phyloP scores from a whole-genome alignment of 2,797 vertebrate genomes.

The Myiotriccus ornatus region DNA sequence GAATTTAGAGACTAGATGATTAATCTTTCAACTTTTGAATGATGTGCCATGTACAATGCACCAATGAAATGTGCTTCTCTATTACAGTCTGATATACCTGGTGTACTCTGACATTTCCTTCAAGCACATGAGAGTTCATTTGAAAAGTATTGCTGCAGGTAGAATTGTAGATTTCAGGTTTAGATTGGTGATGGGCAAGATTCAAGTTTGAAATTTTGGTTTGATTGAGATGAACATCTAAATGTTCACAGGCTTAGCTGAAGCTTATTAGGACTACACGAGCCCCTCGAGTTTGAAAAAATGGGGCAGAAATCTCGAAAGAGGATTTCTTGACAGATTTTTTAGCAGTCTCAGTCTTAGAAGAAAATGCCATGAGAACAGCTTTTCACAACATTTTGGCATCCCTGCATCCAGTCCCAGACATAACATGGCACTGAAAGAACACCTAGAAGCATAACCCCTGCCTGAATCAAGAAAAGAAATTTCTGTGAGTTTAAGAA shows the following conservation, averaged over 20 bases:
- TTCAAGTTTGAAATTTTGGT: neutral
- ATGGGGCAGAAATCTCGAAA: neutral
- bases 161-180: neutral
- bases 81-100: neutral
- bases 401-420: neutral
- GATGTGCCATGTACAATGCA: neutral
- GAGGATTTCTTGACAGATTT: constrained; percentile 21
- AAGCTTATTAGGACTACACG: neutral
- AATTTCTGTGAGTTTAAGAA: neutral
- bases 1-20: neutral
- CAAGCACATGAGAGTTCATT: neutral
- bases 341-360: neutral
- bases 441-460: neutral
- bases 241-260: neutral
- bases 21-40: neutral
- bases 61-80: neutral
- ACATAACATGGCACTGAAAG: constrained; percentile 10
- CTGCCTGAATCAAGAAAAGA: neutral
- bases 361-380: constrained; percentile 35
- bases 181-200: neutral
- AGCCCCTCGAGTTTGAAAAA: neutral
- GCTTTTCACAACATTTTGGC: constrained; percentile 46
- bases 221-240: constrained; percentile 16
- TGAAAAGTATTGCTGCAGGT: neutral
- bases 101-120: constrained; percentile 27